phyloP scores from a whole-genome alignment of 1,140 invertebrate species.

The Anadara kagoshimensis region DNA sequence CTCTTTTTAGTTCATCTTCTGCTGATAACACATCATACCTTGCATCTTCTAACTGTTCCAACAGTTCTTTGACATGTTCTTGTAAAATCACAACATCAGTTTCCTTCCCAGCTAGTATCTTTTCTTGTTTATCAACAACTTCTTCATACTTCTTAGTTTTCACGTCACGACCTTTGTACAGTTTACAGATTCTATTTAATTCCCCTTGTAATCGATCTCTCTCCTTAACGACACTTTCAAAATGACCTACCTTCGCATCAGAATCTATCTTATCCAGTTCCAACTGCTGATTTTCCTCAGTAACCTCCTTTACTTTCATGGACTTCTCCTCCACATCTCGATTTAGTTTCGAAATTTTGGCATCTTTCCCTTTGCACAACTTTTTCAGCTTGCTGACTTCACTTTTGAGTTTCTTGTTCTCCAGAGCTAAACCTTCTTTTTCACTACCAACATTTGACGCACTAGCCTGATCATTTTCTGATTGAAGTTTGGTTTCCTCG shows the following conservation, averaged over 20 bases:
- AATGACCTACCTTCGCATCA: not conserved
- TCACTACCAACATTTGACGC: not conserved
- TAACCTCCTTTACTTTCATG: not conserved
- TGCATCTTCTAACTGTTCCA: slow-evolving; percentile 45
- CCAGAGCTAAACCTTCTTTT: slow-evolving; percentile 1
- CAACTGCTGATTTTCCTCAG: not conserved
- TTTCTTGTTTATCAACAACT: slow-evolving; percentile 36
- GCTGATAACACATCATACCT: slow-evolving; percentile 17
- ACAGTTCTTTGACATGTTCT: slow-evolving; percentile 42
- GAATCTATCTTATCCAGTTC: not conserved
- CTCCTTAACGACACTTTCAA: not conserved
- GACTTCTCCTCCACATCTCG: slow-evolving; percentile 2
- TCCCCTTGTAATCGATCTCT: slow-evolving; percentile 26
- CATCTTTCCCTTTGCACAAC: slow-evolving; percentile 50
- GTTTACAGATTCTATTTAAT: slow-evolving; percentile 24
- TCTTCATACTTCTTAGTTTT: slow-evolving; percentile 44
- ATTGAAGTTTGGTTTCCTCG: no score
- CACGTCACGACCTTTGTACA: slow-evolving; percentile 36
- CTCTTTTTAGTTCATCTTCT: slow-evolving; percentile 37
- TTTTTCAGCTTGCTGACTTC: slow-evolving; percentile 41
- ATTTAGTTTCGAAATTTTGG: slow-evolving; percentile 38
- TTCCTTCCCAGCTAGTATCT: slow-evolving; percentile 23
- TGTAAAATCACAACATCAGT: slow-evolving; percentile 34
- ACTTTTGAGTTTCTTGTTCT: slow-evolving; percentile 1
- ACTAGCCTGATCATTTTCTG: no score